A percentile compares a stretch with the other conserved stretches of the same genome.
phyloP scores from a whole-genome alignment of 1,140 invertebrate genomes.

The Tetraneura akinire region DNA sequence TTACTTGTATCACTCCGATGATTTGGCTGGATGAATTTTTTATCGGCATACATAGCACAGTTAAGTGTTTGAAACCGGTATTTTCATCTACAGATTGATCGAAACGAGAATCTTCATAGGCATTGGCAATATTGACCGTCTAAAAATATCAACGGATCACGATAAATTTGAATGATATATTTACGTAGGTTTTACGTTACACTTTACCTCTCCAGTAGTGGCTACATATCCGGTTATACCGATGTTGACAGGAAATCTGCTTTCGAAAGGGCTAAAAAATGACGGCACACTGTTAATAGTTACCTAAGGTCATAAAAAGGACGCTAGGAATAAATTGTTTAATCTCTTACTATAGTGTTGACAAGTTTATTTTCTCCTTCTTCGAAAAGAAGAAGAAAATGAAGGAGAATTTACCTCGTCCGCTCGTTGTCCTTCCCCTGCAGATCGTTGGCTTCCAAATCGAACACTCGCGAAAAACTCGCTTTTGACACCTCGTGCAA shows the following conservation, averaged over 20 bases:
- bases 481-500: constrained; percentile 83
- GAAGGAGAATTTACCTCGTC: constrained; percentile 63
- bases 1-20: constrained; percentile 86
- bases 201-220: constrained; percentile 87
- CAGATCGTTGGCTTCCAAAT: constrained; percentile 81
- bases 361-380: constrained; percentile 3
- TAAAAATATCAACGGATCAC: constrained; percentile 57
- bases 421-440: constrained; percentile 72
- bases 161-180: not conserved
- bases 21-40: constrained; percentile 86
- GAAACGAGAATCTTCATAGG: constrained; percentile 89
- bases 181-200: not conserved
- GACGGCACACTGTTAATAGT: constrained; percentile 43
- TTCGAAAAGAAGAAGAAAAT: constrained; percentile 22
- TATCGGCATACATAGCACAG: constrained; percentile 89
- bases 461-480: constrained; percentile 89
- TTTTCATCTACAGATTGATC: constrained; percentile 82
- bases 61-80: constrained; percentile 77
- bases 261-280: constrained; percentile 76
- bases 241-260: constrained; percentile 93
- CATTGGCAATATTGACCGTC: constrained; percentile 86
- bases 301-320: constrained; percentile 26
- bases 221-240: constrained; percentile 95
- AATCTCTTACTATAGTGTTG: constrained; percentile 14
- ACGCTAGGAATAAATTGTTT: constrained; percentile 30